phyloP scores from a whole-genome alignment of 2,797 vertebrate genomes.

The Platyrinchus mystaceus region DNA sequence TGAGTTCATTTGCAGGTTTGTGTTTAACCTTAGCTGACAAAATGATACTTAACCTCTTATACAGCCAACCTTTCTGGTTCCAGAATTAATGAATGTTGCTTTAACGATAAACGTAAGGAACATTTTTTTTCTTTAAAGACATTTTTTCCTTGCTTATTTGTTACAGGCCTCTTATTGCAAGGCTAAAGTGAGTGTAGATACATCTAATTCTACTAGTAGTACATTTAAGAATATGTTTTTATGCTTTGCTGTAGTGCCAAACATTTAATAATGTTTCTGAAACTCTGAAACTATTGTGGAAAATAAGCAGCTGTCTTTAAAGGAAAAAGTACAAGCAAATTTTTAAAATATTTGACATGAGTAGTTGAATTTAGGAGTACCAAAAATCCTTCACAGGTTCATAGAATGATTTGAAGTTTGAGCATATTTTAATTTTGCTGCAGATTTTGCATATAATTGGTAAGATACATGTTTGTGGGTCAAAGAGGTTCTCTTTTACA shows the following conservation, averaged over 20 bases:
- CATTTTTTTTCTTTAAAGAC: conserved; percentile 24
- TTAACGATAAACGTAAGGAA: conserved; percentile 51
- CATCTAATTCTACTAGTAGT: background rate
- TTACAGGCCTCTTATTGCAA: background rate
- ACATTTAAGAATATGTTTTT: background rate
- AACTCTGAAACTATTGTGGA: background rate
- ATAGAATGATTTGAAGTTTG: background rate
- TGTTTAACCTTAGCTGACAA: conserved; percentile 76
- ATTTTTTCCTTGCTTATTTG: background rate
- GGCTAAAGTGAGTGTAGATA: background rate
- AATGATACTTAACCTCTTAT: conserved; percentile 79
- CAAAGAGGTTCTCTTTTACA: background rate
- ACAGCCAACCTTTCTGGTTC: conserved; percentile 59
- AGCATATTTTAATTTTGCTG: background rate
- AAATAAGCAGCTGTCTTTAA: background rate
- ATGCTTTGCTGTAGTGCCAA: background rate
- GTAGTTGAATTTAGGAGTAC: background rate
- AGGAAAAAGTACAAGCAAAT: background rate
- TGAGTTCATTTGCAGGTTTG: conserved; percentile 78
- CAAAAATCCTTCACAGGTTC: background rate
- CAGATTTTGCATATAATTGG: background rate
- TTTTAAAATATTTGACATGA: background rate
- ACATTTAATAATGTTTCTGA: background rate
- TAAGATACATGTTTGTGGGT: background rate
- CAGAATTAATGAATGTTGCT: conserved; percentile 66